These are phyloP conservation scores for Gallinago undulata DNA, from an alignment of 2,113 vertebrate species.

Conservation along the genomic window DNA sequence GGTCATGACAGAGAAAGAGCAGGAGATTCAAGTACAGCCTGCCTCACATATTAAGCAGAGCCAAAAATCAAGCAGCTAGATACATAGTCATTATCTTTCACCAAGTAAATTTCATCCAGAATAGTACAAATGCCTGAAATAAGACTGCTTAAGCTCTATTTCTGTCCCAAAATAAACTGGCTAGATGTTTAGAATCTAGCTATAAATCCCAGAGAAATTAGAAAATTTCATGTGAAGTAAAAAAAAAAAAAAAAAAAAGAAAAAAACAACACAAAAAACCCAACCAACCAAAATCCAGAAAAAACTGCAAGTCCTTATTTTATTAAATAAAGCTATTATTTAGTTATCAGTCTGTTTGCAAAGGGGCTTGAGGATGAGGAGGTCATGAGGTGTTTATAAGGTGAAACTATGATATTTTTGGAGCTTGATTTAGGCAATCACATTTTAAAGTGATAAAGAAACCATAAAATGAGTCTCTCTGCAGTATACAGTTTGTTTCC, in stretches of 20 bases:
- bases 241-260: not conserved
- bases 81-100: not conserved
- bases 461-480: not conserved
- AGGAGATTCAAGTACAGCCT: not conserved
- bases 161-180: not conserved
- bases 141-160: not conserved
- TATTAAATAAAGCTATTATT: not conserved
- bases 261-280: not conserved
- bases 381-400: not conserved
- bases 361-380: not conserved
- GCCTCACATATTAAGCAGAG: not conserved
- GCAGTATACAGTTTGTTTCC: not conserved
- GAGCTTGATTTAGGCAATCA: not conserved
- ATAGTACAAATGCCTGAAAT: not conserved
- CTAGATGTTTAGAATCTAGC: not conserved
- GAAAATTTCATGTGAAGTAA: not conserved
- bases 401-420: not conserved
- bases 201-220: not conserved
- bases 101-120: not conserved
- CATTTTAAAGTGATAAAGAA: not conserved
- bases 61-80: not conserved
- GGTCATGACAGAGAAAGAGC: not conserved
- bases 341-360: not conserved
- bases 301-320: not conserved
- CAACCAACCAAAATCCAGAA: rapidly evolving